Evolutionary conservation across 2,888 invertebrate genomes (phyloP).

Genomic region (Eristalis tenax): DNA sequence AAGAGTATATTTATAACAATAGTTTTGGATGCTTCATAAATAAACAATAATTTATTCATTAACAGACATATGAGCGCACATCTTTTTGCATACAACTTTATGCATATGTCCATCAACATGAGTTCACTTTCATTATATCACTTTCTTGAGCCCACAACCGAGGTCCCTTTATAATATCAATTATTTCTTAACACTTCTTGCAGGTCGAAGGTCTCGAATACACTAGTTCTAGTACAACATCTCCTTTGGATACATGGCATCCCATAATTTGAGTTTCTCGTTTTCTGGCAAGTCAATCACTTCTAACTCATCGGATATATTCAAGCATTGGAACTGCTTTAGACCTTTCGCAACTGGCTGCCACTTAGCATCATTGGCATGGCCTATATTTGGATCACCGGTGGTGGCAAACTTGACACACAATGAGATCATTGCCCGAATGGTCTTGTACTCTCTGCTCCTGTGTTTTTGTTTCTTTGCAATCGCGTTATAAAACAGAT

Average conservation of each 20-base stretch:
- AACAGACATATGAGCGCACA: not conserved
- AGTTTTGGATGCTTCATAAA: not conserved
- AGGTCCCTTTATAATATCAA: conserved; percentile 21
- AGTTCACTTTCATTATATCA: conserved; percentile 9
- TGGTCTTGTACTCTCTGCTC: conserved; percentile 79
- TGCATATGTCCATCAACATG: not conserved
- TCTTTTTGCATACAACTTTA: too few species aligned
- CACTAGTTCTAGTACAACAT: not conserved
- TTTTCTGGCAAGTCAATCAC: conserved; percentile 80
- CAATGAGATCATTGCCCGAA: conserved; percentile 78
- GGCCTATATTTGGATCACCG: conserved; percentile 77
- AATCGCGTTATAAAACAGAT: conserved; percentile 79
- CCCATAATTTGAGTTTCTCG: conserved; percentile 79
- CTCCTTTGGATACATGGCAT: conserved; percentile 76
- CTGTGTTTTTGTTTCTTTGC: conserved; percentile 77
- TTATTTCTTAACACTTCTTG: not conserved
- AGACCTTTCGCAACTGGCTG: conserved; percentile 75
- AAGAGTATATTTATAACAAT: not conserved
- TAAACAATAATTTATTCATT: not conserved
- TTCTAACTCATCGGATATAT: conserved; percentile 79
- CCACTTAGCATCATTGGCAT: conserved; percentile 73
- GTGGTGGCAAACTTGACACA: conserved; percentile 78
- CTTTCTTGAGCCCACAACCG: conserved; percentile 38
- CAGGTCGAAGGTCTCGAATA: not conserved
- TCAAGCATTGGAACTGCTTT: conserved; percentile 78